phyloP scores from a whole-genome alignment of 1,140 invertebrate species.

The Hyphantria cunea region DNA sequence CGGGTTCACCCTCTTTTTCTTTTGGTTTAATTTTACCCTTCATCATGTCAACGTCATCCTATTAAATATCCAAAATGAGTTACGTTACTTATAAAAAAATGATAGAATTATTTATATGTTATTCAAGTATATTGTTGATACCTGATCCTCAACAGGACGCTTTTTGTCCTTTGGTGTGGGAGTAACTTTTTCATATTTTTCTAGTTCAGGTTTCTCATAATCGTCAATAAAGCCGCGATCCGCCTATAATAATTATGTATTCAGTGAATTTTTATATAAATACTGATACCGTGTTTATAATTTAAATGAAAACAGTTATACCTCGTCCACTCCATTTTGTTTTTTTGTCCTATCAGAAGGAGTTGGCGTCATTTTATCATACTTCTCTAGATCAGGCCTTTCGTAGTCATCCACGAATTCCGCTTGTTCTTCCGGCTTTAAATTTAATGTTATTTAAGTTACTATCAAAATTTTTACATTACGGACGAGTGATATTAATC shows the following conservation, averaged over 20 bases:
- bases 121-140: constrained; percentile 37
- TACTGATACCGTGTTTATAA: not conserved
- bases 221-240: constrained; percentile 53
- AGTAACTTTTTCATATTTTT: constrained; percentile 76
- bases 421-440: constrained; percentile 63
- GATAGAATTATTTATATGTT: no score
- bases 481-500: no score
- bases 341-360: constrained; percentile 62
- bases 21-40: constrained; percentile 77
- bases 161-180: constrained; percentile 75
- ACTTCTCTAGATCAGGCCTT: constrained; percentile 79
- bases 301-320: constrained; percentile 26
- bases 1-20: constrained; percentile 66
- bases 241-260: constrained; percentile 40
- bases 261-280: constrained; percentile 12
- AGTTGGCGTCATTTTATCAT: constrained; percentile 66
- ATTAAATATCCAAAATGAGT: constrained; percentile 35
- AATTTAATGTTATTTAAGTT: constrained; percentile 28
- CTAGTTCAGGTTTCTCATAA: constrained; percentile 71
- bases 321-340: constrained; percentile 55
- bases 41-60: constrained; percentile 72
- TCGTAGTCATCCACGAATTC: constrained; percentile 78
- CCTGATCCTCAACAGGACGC: constrained; percentile 67
- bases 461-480: not conserved
- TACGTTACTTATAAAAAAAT: no score